These are phyloP conservation scores for Oplegnathus fasciatus DNA, from an alignment of 2,113 vertebrate species.

Conservation along the genomic window DNA sequence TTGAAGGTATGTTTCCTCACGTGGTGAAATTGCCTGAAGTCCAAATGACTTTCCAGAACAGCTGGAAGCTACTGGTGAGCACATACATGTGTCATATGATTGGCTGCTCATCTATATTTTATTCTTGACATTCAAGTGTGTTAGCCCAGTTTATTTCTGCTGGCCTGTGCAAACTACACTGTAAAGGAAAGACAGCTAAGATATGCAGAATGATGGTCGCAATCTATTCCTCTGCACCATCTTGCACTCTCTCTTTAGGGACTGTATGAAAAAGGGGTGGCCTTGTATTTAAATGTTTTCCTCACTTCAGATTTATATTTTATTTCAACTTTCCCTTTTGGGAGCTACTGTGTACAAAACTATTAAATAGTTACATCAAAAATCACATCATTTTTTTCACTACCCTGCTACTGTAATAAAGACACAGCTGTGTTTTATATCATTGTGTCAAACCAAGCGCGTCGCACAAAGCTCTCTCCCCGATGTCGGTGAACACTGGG, in stretches of 20 bases:
- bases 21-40: conserved; percentile 45
- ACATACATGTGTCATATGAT: conserved; percentile 32
- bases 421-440: too few relatives aligned
- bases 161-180: neutral
- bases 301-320: neutral
- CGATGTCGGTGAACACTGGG: too few relatives aligned
- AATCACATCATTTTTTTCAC: too few relatives aligned
- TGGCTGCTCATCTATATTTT: conserved; percentile 49
- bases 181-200: neutral
- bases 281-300: neutral
- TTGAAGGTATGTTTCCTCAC: conserved; percentile 40
- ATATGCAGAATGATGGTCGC: neutral
- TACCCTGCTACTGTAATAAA: too few relatives aligned
- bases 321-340: neutral
- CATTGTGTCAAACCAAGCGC: too few relatives aligned
- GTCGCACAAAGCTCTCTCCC: too few relatives aligned
- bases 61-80: conserved; percentile 17
- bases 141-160: conserved; percentile 8
- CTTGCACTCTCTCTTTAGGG: neutral
- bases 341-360: neutral
- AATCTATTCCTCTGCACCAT: neutral
- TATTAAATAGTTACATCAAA: neutral
- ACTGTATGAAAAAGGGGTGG: neutral
- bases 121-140: conserved; percentile 36
- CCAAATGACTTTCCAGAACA: conserved; percentile 25